Evolutionary conservation across 2,888 invertebrate genomes (phyloP), one percentile per base, ranked within the genome.

Genomic region (Liposcelis brunnea): DNA sequence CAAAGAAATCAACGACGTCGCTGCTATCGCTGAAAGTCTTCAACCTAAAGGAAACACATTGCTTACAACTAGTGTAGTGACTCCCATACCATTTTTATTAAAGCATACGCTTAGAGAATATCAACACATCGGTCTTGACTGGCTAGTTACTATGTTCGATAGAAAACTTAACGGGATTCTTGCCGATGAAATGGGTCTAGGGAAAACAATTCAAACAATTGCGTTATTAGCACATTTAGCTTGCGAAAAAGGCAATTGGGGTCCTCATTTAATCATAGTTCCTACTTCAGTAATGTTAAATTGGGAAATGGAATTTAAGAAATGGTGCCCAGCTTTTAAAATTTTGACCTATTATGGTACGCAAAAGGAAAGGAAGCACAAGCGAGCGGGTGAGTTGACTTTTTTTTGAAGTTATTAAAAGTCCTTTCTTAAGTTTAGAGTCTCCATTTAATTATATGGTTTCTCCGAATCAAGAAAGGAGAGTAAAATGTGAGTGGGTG

Each of bases 241-340:
- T 16, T 86, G 89, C 56, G 90, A 89, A 58, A 80, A 80, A 58
- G 75, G 76, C 62, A 67, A 90, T 60, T 99, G 98, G 98, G 98
- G 98, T 31, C 98, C 98, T 45, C 98, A 98, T 72, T 72, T 98
- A 18, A 93, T 98, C 53, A 86, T 98, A 50, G 98, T 99, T 53
- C 98, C 98, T 48, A 98, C 98, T 12, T 95, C 95, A 52, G 97
- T 99, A 43, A 94, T 98, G 84, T 73, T 98, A 50, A 99, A 99
- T 68, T 98, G 98, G 98, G 98, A 99, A 69, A 91, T 97, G 89
- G 98, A 98, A 66, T 86, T 94, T 60, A 97, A 98, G 66, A 97
- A 97, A 65, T 99, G 98, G 98, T 97, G 95, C 64, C 98, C 98
- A 1, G 91, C 89, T 44, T 93, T 98, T 63, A 98, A 99, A 72